A percentile compares a stretch with the other conserved stretches of the same genome.
Conservation (phyloP, 2,113 vertebrate genomes). For the Paratilapia polleni region DNA sequence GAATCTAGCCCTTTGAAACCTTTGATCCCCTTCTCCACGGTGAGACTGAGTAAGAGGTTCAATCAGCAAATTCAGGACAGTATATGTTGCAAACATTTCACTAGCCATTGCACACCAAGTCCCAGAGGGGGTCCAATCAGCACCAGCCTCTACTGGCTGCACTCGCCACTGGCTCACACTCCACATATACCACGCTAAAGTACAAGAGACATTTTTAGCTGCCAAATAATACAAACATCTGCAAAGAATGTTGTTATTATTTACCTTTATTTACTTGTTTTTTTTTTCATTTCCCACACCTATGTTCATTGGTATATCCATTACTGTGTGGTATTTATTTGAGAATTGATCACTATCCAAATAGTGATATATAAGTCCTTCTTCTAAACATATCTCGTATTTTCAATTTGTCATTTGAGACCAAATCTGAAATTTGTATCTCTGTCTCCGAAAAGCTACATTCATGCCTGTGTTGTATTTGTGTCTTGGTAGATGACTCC, state of each 20-base stretch:
- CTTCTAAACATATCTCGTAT: background rate
- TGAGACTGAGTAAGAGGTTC: slow-evolving; percentile 35
- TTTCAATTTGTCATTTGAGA: background rate
- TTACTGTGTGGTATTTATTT: background rate
- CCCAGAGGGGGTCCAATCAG: slow-evolving; percentile 36
- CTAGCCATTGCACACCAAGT: slow-evolving; percentile 39
- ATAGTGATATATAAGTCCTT: background rate
- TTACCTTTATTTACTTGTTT: background rate
- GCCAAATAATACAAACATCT: background rate
- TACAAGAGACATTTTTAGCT: background rate
- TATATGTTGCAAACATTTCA: slow-evolving; percentile 51
- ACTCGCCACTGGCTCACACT: background rate
- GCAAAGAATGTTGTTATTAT: background rate
- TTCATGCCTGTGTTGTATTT: background rate
- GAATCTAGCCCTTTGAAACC: slow-evolving; percentile 17
- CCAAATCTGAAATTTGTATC: background rate
- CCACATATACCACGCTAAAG: background rate
- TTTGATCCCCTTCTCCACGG: slow-evolving; percentile 26
- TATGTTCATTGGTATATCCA: background rate
- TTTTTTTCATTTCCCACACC: background rate
- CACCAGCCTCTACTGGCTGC: slow-evolving; percentile 9
- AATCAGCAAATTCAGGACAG: slow-evolving; percentile 51
- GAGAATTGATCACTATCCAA: background rate
- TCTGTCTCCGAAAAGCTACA: background rate
- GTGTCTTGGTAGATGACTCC: background rate